phyloP scores from a whole-genome alignment of 2,113 vertebrate species.

The Ctenodactylus gundi region DNA sequence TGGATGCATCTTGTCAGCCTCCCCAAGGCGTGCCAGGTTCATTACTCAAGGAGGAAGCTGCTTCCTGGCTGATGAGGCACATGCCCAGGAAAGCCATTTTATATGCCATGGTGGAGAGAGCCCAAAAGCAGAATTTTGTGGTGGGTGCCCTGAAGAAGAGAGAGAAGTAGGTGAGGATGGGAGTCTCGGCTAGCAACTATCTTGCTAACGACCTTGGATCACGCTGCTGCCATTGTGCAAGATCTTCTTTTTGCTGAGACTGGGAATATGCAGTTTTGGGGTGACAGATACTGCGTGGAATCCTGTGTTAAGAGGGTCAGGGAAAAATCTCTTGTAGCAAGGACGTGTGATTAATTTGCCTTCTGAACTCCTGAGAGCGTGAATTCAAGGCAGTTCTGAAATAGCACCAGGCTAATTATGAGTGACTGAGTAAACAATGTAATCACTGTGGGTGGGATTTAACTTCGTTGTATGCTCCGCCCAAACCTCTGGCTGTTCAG shows the following conservation, averaged over 20 bases:
- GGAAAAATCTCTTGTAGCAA: conserved; percentile 16
- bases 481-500: conserved; percentile 18
- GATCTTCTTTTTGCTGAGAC: neutral
- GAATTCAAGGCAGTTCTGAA: neutral
- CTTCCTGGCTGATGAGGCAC: neutral
- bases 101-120: neutral
- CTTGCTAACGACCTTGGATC: neutral
- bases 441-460: neutral
- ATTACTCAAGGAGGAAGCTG: neutral
- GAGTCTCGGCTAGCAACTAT: neutral
- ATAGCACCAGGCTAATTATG: neutral
- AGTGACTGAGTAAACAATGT: neutral
- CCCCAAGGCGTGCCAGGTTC: neutral
- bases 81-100: neutral
- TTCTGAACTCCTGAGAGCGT: conserved; percentile 12
- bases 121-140: neutral
- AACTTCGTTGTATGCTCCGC: neutral
- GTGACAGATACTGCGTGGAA: neutral
- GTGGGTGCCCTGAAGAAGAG: neutral
- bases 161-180: neutral
- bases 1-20: neutral
- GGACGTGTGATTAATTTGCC: conserved; percentile 45
- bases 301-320: neutral
- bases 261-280: neutral
- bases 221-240: neutral